Evolutionary conservation across 2,113 vertebrate genomes (phyloP), one percentile per base, ranked within the genome.

Genomic region (Chrysemys picta): DNA sequence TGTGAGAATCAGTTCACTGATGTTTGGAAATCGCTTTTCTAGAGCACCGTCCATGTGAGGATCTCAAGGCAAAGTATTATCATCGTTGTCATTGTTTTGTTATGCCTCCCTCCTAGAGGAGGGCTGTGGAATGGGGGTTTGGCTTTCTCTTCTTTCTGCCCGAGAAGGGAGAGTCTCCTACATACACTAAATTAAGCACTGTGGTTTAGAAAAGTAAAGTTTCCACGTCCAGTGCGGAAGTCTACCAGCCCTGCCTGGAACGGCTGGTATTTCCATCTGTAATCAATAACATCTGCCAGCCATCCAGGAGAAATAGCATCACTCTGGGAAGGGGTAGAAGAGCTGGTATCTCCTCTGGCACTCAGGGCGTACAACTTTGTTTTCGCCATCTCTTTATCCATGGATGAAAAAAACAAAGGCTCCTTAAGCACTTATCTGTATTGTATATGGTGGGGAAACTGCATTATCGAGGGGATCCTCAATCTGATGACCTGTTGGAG

Each of bases 211-310:
- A 93, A 88, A 91, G 22, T 62, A 65, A 93, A 87, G 22, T 96
- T 96, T 97, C 92, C 7, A 0, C 90, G 82, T 79, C 85, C 88
- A 87, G 89, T 90, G 79, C 8, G 7, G 93, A 95, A 95, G 82
- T 93, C 93, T 89, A 89, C 53, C 78, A 62, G 4, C 91, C 80
- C 75, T 79, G 8, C 82, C 57, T 21, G 85, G 95, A 97, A 97
- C 4, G 88, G 86, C 38, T 93, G 94, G 88, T 93, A 95, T 97
- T 96, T 96, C 94, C 96, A 96, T 89, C 49, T 84, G 91, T 89
- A 94, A 95, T 95, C 96, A 87, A 83, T 93, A 45, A 87, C 93
- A 95, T 54, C n/a, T 59, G 94, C 89, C 89, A 89, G 81, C 57
- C 11, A 57, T 89, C 85, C 10, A 87, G 86, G 53, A 94, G 90